A percentile compares a stretch with the other conserved stretches of the same genome.
Evolutionary conservation across 2,888 invertebrate species (phyloP).

Genomic region (Agapostemon virescens): DNA sequence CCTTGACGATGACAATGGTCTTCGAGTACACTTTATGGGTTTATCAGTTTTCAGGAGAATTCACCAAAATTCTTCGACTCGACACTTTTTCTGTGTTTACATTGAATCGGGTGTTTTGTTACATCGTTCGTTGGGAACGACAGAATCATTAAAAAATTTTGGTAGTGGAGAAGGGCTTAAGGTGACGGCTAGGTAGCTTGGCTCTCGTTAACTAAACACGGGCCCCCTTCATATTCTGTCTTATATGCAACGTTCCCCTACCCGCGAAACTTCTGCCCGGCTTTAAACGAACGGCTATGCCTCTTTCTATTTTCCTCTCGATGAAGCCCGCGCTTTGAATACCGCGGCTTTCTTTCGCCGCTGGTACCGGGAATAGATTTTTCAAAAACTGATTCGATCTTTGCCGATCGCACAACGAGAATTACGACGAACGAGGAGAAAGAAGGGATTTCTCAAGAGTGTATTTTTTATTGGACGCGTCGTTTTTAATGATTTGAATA

Average conservation of each 20-base stretch:
- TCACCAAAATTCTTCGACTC: background rate
- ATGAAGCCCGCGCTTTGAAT: conserved; percentile 17
- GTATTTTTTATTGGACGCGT: too few species aligned
- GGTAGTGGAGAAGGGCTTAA: background rate
- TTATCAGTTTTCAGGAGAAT: background rate
- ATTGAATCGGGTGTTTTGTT: background rate
- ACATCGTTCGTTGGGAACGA: background rate
- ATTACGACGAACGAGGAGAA: background rate
- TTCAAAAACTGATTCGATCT: background rate
- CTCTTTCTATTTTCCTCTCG: conserved; percentile 45
- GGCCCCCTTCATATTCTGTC: conserved; percentile 78
- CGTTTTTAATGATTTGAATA: too few species aligned
- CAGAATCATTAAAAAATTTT: background rate
- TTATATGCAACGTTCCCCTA: conserved; percentile 79
- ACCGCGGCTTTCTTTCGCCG: background rate
- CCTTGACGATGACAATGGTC: background rate
- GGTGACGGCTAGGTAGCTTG: conserved; percentile 54
- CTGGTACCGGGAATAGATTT: background rate
- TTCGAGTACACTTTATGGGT: background rate
- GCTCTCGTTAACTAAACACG: conserved; percentile 79
- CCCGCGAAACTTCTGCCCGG: conserved; percentile 68
- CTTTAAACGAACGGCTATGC: conserved; percentile 59
- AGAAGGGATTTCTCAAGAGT: background rate
- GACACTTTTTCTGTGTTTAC: background rate
- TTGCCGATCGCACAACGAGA: background rate